phyloP scores from a whole-genome alignment of 1,140 invertebrate species.

The Eriosoma lanigerum region DNA sequence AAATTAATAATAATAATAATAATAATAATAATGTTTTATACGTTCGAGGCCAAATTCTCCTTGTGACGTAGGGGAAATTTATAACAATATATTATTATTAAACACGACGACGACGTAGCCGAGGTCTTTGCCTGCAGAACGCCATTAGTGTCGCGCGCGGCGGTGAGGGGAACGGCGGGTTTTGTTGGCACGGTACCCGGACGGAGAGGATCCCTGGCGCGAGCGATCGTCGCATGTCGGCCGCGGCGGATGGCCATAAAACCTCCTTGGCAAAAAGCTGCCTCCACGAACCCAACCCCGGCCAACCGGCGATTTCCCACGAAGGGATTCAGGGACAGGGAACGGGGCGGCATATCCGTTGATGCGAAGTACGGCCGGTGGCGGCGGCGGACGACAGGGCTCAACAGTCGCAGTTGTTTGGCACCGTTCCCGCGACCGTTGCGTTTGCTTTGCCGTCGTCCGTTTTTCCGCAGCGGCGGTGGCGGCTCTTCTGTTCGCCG shows the following conservation, averaged over 20 bases:
- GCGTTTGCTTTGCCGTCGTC: neutral
- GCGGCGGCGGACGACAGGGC: neutral
- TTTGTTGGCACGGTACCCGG: slow-evolving; percentile 34
- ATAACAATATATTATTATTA: too few species aligned
- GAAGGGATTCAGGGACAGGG: neutral
- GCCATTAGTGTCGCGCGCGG: slow-evolving; percentile 20
- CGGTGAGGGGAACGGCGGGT: neutral
- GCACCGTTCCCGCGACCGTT: slow-evolving; percentile 32
- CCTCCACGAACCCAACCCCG: neutral
- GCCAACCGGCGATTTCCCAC: neutral
- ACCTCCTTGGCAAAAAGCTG: neutral
- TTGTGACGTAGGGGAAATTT: too few species aligned
- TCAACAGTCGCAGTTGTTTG: slow-evolving; percentile 48
- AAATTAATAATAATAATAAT: too few species aligned
- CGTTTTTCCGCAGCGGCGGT: too few species aligned
- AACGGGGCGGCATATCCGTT: neutral
- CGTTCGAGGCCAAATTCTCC: too few species aligned
- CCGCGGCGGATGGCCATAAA: slow-evolving; percentile 15
- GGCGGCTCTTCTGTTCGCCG: neutral
- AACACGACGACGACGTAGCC: neutral
- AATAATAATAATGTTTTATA: too few species aligned
- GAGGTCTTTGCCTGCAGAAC: slow-evolving; percentile 10
- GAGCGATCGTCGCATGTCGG: slow-evolving; percentile 24
- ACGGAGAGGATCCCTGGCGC: slow-evolving; percentile 3
- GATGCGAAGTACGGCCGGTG: neutral